A percentile compares a stretch with the other conserved stretches of the same genome.
These are phyloP conservation scores for Aldrovandia affinis DNA, from an alignment of 2,797 vertebrate genomes.

Conservation along the genomic window DNA sequence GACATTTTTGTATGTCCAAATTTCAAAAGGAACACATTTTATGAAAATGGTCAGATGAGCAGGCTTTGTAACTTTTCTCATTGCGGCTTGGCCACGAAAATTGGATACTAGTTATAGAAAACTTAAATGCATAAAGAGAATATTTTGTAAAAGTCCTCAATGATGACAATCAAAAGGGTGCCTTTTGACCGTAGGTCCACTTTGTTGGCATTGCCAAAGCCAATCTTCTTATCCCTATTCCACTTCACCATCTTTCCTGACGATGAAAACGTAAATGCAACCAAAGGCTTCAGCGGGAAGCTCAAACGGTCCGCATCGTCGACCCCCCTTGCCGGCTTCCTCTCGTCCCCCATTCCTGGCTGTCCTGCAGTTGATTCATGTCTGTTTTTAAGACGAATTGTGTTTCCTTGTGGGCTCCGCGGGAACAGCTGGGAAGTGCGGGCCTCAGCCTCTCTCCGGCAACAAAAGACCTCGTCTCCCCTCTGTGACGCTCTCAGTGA, in stretches of 20 bases:
- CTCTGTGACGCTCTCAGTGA: constrained; percentile 10
- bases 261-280: not conserved
- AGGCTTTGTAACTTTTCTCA: too few relatives aligned
- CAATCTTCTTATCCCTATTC: not conserved
- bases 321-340: not conserved
- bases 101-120: too few relatives aligned
- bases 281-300: not conserved
- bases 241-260: not conserved
- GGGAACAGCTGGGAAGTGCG: constrained; percentile 6
- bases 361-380: not conserved
- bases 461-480: constrained; percentile 11
- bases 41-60: too few relatives aligned
- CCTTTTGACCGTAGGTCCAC: too few relatives aligned
- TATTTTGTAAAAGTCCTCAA: too few relatives aligned
- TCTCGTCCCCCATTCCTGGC: not conserved
- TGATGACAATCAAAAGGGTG: too few relatives aligned
- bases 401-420: not conserved
- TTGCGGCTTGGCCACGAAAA: too few relatives aligned
- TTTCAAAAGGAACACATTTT: too few relatives aligned
- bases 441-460: not conserved
- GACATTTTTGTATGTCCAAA: too few relatives aligned
- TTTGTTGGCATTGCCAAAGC: too few relatives aligned
- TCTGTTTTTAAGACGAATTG: not conserved
- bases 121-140: too few relatives aligned
- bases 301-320: too few relatives aligned